Evolutionary conservation across 2,113 vertebrate species (phyloP), one percentile per base, ranked within the genome.

Genomic region (Amazona guildingii): DNA sequence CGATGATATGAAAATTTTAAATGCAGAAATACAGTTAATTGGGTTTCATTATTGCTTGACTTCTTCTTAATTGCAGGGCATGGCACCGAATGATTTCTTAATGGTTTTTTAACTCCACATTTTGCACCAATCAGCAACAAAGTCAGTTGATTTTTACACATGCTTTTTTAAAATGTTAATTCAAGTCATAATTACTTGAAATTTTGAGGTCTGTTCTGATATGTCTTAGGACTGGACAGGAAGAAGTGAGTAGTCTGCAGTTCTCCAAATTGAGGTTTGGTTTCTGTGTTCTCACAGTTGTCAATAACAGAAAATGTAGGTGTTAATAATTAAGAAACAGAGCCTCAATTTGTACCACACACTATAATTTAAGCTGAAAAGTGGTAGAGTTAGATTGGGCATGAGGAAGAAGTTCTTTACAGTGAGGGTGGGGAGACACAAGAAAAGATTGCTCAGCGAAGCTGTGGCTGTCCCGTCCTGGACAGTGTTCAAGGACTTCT

Each of bases 41-140:
- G 84, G 67, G 90, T 97, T 97, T 97, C 96, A 97, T 97, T 98
- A 96, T 97, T 97, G 77, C 68, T 89, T 96, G 80, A 91, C 76
- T 96, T 98, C 88, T 96, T 84, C 97, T 97, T 98, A 98, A 98
- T 97, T 97, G 64, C 68, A 97, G 78, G 86, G 16, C 66, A 92
- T 82, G 46, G 28, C 76, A 95, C 35, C 0, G 6, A 96, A 96
- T 97, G 43, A 86, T 84, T 97, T 97, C 88, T 97, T 96, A 96
- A 95, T 95, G 83, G 49, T 62, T 97, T 97, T 55, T 93, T 97
- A 97, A 92, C 93, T 88, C 61, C 86, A 96, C 13, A 80, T 84
- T 97, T 96, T 90, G 80, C 55, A 96, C 87, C 74, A 97, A 93
- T 97, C 89, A 95, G 6, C 72, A 92, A 97, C 86, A 95, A 96